Percentiles rank a stretch among this genome's conserved stretches.
phyloP scores from a whole-genome alignment of 2,113 vertebrate genomes.

The Albula goreensis region DNA sequence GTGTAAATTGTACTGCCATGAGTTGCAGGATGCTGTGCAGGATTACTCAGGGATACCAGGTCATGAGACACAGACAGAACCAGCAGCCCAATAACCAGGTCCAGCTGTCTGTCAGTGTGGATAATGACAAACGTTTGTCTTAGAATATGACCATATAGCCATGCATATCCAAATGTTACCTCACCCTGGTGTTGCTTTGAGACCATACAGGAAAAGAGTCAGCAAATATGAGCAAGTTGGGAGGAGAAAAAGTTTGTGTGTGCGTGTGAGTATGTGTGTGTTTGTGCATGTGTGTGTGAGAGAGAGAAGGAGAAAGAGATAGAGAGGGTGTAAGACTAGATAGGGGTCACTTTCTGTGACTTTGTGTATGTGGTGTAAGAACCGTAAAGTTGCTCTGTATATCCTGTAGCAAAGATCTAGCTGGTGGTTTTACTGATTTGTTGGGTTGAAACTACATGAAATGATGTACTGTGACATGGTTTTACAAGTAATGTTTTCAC shows the following conservation, averaged over 20 bases:
- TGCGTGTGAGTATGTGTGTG: not conserved
- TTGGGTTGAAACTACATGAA: not conserved
- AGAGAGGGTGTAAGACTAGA: too few relatives aligned
- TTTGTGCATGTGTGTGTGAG: not conserved
- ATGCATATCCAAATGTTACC: not conserved
- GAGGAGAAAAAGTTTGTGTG: not conserved
- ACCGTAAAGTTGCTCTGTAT: not conserved
- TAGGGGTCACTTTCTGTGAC: too few relatives aligned
- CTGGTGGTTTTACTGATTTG: not conserved
- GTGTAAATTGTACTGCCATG: not conserved
- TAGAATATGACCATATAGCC: not conserved
- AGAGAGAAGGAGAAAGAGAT: not conserved
- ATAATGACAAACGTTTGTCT: constrained; percentile 6
- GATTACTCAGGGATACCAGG: not conserved
- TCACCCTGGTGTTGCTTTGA: not conserved
- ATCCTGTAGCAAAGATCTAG: not conserved
- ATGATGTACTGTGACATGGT: not conserved
- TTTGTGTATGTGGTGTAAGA: too few relatives aligned
- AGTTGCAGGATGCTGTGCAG: not conserved
- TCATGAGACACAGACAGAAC: not conserved
- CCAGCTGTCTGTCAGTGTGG: constrained; percentile 1
- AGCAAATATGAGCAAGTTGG: not conserved
- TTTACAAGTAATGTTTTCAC: not conserved
- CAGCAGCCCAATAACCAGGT: not conserved
- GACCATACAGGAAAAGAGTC: not conserved